These are phyloP conservation scores for Dryobotodes eremita DNA, from an alignment of 2,888 invertebrate genomes.

Conservation along the genomic window DNA sequence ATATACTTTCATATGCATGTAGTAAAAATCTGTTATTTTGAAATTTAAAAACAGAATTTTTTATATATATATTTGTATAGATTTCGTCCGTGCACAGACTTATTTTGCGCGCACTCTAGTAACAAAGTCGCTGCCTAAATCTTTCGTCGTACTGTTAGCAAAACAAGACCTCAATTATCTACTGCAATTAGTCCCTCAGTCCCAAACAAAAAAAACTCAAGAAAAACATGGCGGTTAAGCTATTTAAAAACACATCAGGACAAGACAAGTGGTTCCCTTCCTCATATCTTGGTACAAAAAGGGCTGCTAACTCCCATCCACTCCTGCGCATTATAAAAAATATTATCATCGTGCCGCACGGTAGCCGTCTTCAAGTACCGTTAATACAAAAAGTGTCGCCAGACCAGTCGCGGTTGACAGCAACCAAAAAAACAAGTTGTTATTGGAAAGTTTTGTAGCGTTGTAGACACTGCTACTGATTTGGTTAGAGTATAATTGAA, in stretches of 20 bases:
- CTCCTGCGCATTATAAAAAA: conserved; percentile 48
- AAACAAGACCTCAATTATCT: not conserved
- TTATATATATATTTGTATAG: no score
- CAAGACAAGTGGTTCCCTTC: not conserved
- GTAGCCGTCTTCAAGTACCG: conserved; percentile 56
- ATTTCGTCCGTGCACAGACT: no score
- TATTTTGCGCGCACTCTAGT: no score
- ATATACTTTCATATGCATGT: no score
- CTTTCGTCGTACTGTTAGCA: no score
- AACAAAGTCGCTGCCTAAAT: no score
- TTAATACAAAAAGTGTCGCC: conserved; percentile 51
- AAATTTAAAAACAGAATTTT: no score
- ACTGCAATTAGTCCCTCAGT: not conserved
- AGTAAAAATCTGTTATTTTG: no score
- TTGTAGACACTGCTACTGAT: not conserved
- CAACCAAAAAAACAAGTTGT: conserved; percentile 46
- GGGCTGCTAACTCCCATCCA: conserved; percentile 17
- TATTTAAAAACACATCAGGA: conserved; percentile 30
- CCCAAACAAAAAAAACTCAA: not conserved
- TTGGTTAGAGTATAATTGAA: not conserved
- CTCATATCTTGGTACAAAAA: conserved; percentile 14
- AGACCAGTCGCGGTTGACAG: conserved; percentile 38
- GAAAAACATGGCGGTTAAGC: not conserved
- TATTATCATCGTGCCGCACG: conserved; percentile 40
- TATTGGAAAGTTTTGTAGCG: conserved; percentile 50